Base-by-base conservation (phyloP, 2,797 vertebrate genomes). In the Anguilla marmorata region DNA sequence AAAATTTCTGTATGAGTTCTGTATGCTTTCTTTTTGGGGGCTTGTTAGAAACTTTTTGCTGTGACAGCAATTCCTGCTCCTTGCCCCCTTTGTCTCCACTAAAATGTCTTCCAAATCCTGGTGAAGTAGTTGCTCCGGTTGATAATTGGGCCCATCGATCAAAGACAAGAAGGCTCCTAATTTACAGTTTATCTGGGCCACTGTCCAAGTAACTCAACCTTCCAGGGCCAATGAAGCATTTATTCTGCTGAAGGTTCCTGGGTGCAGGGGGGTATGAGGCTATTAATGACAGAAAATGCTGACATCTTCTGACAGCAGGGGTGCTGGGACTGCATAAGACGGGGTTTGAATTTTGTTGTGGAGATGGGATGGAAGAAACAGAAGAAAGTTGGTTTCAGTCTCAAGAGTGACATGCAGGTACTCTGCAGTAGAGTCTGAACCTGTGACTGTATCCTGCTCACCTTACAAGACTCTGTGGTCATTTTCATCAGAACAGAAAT, bases 121-220 rank as follows among this genome's bases (percentile, higher is more conserved):
- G 94, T 93, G 94, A 94, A 95, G 94, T 93, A 90, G 92, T 92
- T 92, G 92, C 94, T 94, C 93, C 90, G 92, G 88, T 86, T 90
- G 87, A 92, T 91, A 92, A 93, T 95, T 92, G 91, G 92, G 93
- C 92, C 91, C 90, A 91, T 93, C 85, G 91, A 94, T 95, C 94
- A 95, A 93, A 90, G 90, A 89, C 92, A 92, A 85, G 85, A 93
- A 91, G 91, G 89, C 91, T 92, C 88, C 80, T 27, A 86, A 80
- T 30, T 33, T 72, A 76, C 41, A 41, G 74, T 85, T 85, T 89
- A 87, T 84, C 21, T 33, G 21, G 88, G 86, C 88, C n/a, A 45
- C 16, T 58, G 45, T 60, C 88, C 88, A 89, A 87, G 74, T 86
- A 63, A 48, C 80, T 66, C 60, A 72, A 87, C 85, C 85, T 86